phyloP scores from a whole-genome alignment of 2,888 invertebrate genomes.

The Calameuta filiformis region DNA sequence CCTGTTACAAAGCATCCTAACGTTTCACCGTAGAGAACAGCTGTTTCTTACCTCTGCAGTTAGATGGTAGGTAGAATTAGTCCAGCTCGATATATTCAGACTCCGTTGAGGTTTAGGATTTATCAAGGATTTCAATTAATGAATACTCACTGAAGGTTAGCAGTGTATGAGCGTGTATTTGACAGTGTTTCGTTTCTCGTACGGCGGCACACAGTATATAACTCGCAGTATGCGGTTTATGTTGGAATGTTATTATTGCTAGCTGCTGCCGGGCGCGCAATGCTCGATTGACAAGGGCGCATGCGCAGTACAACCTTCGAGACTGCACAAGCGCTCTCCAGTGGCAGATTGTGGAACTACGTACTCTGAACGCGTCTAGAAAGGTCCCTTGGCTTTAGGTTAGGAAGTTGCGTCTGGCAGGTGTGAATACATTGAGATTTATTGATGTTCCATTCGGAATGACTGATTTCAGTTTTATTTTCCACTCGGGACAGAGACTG shows the following conservation, averaged over 20 bases:
- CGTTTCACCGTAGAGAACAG: neutral
- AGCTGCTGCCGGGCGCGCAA: slow-evolving; percentile 56
- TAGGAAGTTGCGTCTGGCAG: neutral
- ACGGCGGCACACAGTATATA: slow-evolving; percentile 60
- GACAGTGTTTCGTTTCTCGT: slow-evolving; percentile 59
- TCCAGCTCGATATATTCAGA: neutral
- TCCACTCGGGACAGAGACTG: neutral
- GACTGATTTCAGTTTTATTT: neutral
- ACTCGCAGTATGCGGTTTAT: slow-evolving; percentile 56
- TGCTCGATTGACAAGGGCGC: slow-evolving; percentile 30
- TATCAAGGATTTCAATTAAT: neutral
- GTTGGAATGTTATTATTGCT: slow-evolving; percentile 63
- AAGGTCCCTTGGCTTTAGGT: neutral
- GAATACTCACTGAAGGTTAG: slow-evolving; percentile 31
- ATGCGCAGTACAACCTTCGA: neutral
- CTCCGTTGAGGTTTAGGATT: neutral
- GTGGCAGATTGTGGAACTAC: neutral
- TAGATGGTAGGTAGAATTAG: neutral
- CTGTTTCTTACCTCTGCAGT: neutral
- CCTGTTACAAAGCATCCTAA: neutral
- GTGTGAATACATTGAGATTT: neutral
- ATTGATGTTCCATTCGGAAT: neutral
- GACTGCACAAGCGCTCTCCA: neutral
- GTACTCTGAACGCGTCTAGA: neutral
- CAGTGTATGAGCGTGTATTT: slow-evolving; percentile 66